These are phyloP conservation scores for Myiozetetes cayanensis DNA, from an alignment of 2,113 vertebrate species.

Conservation along the genomic window DNA sequence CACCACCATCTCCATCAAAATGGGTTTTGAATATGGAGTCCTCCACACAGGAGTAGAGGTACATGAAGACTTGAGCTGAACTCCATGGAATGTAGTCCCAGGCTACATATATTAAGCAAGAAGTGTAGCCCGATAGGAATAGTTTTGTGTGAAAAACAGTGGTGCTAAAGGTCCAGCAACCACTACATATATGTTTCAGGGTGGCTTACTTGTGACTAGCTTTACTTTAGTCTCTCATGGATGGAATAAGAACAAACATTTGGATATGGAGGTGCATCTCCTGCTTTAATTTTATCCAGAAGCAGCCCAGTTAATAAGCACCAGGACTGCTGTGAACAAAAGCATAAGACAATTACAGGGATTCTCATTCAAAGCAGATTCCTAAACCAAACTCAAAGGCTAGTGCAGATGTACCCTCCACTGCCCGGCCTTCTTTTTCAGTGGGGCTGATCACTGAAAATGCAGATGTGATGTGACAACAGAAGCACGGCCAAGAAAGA, in stretches of 20 bases:
- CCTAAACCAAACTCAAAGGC: not conserved
- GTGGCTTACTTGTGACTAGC: not conserved
- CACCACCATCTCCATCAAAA: not conserved
- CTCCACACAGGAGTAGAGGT: not conserved
- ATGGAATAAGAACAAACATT: not conserved
- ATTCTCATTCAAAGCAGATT: not conserved
- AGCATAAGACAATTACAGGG: not conserved
- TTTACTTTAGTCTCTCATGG: not conserved
- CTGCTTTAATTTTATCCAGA: not conserved
- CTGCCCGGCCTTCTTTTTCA: not conserved
- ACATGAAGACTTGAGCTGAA: not conserved
- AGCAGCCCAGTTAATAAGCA: not conserved
- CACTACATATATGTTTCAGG: not conserved
- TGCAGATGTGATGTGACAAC: not conserved
- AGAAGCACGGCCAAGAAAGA: not conserved
- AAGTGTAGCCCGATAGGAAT: rapidly evolving
- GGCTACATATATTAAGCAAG: not conserved
- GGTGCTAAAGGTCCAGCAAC: not conserved
- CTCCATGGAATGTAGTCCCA: not conserved
- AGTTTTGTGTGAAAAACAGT: not conserved
- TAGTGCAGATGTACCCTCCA: not conserved
- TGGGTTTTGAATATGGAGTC: not conserved
- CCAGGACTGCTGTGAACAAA: not conserved
- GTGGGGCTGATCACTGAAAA: not conserved
- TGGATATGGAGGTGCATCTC: not conserved